phyloP scores from a whole-genome alignment of 1,140 invertebrate species.

The Panonychus citri region DNA sequence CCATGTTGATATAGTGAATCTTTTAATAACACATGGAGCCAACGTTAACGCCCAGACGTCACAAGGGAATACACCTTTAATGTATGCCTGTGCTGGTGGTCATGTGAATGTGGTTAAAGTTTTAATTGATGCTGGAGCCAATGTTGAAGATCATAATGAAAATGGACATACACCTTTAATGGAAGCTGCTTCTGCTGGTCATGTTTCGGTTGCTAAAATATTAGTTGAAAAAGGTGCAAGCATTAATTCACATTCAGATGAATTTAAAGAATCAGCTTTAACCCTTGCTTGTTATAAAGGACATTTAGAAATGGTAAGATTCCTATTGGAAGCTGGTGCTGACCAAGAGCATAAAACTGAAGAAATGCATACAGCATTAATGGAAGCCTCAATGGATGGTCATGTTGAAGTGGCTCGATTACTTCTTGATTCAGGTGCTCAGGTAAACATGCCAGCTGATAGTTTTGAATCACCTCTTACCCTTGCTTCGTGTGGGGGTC shows the following conservation, averaged over 20 bases:
- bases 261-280: conserved; percentile 66
- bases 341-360: conserved; percentile 95
- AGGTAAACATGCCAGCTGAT: conserved; percentile 96
- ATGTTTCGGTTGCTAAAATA: conserved; percentile 78
- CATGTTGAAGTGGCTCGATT: conserved; percentile 85
- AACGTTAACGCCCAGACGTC: conserved; percentile 89
- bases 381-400: conserved; percentile 99
- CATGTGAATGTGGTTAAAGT: conserved; percentile 70
- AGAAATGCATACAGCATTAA: conserved; percentile 97
- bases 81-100: conserved; percentile 92
- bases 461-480: conserved; percentile 97
- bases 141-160: conserved; percentile 95
- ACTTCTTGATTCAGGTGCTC: conserved; percentile 82
- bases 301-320: conserved; percentile 90
- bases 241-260: conserved; percentile 95
- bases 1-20: conserved; percentile 73
- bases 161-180: conserved; percentile 96
- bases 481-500: conserved; percentile 89
- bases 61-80: conserved; percentile 86
- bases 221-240: conserved; percentile 74
- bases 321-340: conserved; percentile 73
- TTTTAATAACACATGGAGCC: conserved; percentile 70
- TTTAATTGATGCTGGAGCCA: conserved; percentile 66
- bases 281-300: conserved; percentile 93
- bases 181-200: conserved; percentile 91